A percentile compares a stretch with the other conserved stretches of the same genome.
These are phyloP conservation scores for Stratiolaelaps scimitus DNA, from an alignment of 1,140 invertebrate species.

Conservation along the genomic window DNA sequence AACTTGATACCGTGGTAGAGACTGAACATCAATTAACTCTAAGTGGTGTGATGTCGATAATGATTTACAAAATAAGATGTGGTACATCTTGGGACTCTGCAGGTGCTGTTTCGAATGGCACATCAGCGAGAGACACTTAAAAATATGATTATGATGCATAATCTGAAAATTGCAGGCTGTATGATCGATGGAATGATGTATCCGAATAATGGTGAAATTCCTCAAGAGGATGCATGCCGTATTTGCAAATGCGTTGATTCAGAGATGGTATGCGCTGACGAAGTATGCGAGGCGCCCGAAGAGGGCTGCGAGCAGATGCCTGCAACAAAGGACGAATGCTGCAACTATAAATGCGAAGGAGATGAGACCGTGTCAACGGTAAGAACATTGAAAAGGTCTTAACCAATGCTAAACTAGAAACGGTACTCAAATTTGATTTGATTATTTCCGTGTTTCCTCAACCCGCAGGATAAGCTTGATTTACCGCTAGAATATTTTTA, in stretches of 20 bases:
- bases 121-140: no score
- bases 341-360: conserved; percentile 1
- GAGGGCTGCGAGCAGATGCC: conserved; percentile 17
- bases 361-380: conserved; percentile 1
- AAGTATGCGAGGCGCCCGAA: conserved; percentile 12
- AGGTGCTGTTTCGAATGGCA: no score
- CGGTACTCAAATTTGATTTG: no score
- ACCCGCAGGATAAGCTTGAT: no score
- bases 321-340: conserved; percentile 23
- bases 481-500: no score
- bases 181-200: neutral
- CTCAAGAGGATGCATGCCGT: conserved; percentile 5
- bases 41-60: no score
- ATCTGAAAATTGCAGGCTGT: neutral
- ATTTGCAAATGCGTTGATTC: conserved; percentile 7
- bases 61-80: no score
- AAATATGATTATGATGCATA: no score
- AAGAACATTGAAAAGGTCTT: neutral
- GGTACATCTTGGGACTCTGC: no score
- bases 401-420: neutral
- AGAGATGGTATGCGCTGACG: conserved; percentile 20
- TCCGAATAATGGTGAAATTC: neutral
- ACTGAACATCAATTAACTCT: no score
- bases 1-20: no score
- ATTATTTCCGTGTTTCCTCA: no score